Percentiles rank a stretch among this genome's conserved stretches.
These are phyloP conservation scores for Charadrius vociferus DNA, from an alignment of 2,113 vertebrate species.

Conservation along the genomic window DNA sequence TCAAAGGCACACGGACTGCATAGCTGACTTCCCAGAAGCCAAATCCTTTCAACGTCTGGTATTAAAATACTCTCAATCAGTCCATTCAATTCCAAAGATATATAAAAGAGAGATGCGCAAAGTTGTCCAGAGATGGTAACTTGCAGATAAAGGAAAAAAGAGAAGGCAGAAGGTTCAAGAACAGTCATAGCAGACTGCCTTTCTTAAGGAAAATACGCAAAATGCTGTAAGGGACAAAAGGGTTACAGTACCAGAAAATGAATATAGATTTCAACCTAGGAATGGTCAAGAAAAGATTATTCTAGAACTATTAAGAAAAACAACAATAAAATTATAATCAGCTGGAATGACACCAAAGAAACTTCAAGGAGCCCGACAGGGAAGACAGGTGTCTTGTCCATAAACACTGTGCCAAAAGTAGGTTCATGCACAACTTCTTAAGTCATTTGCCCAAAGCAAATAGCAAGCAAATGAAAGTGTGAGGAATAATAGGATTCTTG, in stretches of 20 bases:
- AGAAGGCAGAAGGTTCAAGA: not conserved
- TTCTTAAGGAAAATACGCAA: not conserved
- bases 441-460: constrained; percentile 33
- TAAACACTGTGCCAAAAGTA: not conserved
- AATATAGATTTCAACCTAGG: not conserved
- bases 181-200: not conserved
- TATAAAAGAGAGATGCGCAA: not conserved
- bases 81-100: not conserved
- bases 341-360: not conserved
- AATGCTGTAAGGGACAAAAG: not conserved
- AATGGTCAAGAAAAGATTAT: not conserved
- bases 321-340: not conserved
- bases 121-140: not conserved
- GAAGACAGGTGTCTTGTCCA: constrained; percentile 11
- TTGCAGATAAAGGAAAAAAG: not conserved
- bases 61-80: not conserved
- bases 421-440: not conserved
- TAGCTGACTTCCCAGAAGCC: not conserved
- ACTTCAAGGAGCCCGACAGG: not conserved
- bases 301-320: not conserved
- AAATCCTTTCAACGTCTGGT: not conserved
- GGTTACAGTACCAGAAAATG: not conserved
- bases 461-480: constrained; percentile 37
- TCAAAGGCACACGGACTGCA: not conserved
- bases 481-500: constrained; percentile 40